Conservation (phyloP, 2,113 vertebrate genomes). For the Spermophilus dauricus region DNA sequence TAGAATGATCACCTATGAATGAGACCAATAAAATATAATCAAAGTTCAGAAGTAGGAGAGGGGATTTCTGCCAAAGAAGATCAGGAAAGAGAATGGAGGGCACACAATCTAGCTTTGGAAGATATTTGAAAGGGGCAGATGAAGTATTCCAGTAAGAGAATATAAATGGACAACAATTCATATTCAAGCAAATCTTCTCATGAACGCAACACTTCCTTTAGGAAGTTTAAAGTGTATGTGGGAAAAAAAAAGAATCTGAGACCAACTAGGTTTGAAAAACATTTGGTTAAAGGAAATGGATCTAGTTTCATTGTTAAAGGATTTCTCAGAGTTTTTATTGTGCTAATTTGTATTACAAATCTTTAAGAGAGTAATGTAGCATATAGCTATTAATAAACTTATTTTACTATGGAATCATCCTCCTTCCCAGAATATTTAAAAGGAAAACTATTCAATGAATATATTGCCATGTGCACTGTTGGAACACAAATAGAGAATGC, state of each 20-base stretch:
- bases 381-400: slow-evolving; percentile 37
- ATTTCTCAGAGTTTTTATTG: not conserved
- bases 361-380: not conserved
- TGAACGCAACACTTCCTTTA: not conserved
- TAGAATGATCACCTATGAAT: not conserved
- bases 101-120: not conserved
- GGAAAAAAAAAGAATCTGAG: not conserved
- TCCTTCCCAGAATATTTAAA: not conserved
- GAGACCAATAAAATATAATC: not conserved
- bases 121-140: not conserved
- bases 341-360: slow-evolving; percentile 24
- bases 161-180: not conserved
- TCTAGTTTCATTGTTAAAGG: not conserved
- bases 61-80: not conserved
- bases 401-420: slow-evolving; percentile 6
- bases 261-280: not conserved
- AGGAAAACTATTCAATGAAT: slow-evolving; percentile 44
- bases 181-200: not conserved
- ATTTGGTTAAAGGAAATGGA: not conserved
- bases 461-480: not conserved
- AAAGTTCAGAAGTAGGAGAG: not conserved
- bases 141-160: not conserved
- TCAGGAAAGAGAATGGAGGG: not conserved
- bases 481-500: not conserved
- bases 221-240: not conserved